Conservation (phyloP, 2,797 vertebrate species). For the Pantherophis alleghaniensis region DNA sequence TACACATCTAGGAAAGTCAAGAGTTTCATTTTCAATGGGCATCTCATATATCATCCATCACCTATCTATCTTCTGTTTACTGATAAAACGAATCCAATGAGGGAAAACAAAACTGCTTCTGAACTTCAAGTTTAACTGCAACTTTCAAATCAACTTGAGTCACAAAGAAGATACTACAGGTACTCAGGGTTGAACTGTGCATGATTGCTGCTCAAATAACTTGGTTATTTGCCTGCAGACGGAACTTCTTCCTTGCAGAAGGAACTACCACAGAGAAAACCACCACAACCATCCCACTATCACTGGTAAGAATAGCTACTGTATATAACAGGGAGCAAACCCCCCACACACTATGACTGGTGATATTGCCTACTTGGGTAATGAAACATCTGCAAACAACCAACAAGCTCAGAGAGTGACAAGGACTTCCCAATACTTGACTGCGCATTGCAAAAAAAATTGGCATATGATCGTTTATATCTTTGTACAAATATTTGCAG, state of each 20-base stretch:
- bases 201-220: neutral
- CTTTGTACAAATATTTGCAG: neutral
- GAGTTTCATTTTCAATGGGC: neutral
- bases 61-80: too few relatives aligned
- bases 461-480: neutral
- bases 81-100: neutral
- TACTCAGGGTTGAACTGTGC: neutral
- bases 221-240: neutral
- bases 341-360: neutral
- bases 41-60: neutral
- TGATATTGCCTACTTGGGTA: neutral
- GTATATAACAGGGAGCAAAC: neutral
- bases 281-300: neutral
- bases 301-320: neutral
- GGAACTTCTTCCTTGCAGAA: neutral
- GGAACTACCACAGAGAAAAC: neutral
- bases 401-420: neutral
- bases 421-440: neutral
- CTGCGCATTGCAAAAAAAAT: neutral
- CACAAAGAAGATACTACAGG: neutral
- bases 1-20: neutral
- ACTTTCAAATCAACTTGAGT: neutral
- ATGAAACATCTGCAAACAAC: neutral
- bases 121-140: neutral
- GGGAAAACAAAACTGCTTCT: neutral